Conservation (phyloP, 2,113 vertebrate species). For the Tupaia chinensis region DNA sequence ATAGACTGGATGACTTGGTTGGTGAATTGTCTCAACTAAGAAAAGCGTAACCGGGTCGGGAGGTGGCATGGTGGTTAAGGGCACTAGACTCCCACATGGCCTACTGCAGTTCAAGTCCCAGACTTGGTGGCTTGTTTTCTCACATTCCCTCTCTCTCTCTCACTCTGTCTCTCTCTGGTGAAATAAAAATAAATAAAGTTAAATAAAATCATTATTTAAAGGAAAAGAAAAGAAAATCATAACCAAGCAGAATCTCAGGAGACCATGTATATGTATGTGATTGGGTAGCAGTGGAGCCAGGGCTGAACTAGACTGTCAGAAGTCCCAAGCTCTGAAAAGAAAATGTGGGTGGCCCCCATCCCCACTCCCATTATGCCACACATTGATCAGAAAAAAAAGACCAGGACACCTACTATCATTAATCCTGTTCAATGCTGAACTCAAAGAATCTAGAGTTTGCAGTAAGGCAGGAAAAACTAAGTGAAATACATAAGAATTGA, state of each 20-base stretch:
- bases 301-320: background rate
- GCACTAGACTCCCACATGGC: no score
- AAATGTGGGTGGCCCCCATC: fast-evolving
- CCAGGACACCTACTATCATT: background rate
- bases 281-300: background rate
- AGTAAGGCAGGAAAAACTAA: background rate
- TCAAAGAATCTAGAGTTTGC: background rate
- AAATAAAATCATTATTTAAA: no score
- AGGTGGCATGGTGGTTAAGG: no score
- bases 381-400: background rate
- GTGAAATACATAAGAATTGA: background rate
- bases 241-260: background rate
- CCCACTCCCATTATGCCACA: background rate
- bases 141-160: no score
- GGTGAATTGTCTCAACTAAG: background rate
- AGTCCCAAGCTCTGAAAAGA: background rate
- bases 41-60: background rate
- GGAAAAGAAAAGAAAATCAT: background rate
- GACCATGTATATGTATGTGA: background rate
- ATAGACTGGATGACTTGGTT: background rate
- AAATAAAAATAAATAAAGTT: no score
- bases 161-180: no score
- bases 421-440: background rate
- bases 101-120: no score
- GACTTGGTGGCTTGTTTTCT: no score